Evolutionary conservation across 1,140 invertebrate species (phyloP), one percentile per base, ranked within the genome.

Genomic region (Platorchestia sp.): DNA sequence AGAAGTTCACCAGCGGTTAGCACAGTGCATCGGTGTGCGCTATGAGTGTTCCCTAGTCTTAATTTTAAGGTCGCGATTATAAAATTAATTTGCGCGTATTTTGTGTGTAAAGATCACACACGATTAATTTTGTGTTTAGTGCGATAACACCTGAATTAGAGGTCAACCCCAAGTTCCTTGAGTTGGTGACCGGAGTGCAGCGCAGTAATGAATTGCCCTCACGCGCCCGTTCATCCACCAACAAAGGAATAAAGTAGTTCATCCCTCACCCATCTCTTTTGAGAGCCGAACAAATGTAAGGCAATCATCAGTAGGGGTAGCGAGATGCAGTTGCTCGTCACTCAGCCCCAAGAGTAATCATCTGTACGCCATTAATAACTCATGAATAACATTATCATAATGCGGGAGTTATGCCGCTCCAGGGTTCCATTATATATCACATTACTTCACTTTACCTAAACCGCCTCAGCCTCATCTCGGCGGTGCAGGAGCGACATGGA

Each of bases 351-450:
- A 42, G 87, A 89, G 87, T 89, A 89, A 89, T 89, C 87, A 89
- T 89, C 91, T 47, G 22, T 47, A 93, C 91, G 40, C 43, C 91
- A 45, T 93, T 93, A 93, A 93, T 93, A 93, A 93, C 91, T 93
- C 91, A 93, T 93, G 91, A 93, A 93, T 93, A 93, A 45, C 43
- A 93, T 93, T 93, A 93, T 45, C 91, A 93, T 93, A 93, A 93
- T 93, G 91, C 45, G 40, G 43, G 45, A 93, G 45, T 93, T 93
- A 93, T 5, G 40, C 45, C 87, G 41, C 41, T 42, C 87, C 43
- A 45, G 91, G 91, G 45, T 47, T 19, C 91, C 91, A 45, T 93
- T 93, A 93, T 93, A 45, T 45, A 93, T 45, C 45, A 93, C 45
- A 93, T 93, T 47, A 93, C 45, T 44, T 93, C 91, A 93, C 91